Conservation (phyloP, 92 coral and sea anemone genomes). For the Zoanthus sociatus region DNA sequence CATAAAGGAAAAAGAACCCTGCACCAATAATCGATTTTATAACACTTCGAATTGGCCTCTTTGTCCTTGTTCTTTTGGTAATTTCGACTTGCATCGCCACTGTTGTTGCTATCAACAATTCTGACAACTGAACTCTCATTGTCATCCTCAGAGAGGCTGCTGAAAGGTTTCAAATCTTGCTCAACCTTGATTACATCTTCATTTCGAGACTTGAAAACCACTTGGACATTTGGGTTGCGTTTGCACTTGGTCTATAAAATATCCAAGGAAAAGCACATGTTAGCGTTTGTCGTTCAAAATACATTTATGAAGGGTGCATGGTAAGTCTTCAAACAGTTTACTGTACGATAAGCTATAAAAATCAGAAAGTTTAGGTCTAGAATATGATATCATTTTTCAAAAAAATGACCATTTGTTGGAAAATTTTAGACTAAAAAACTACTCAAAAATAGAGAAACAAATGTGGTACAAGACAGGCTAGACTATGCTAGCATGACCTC, state of each 20-base stretch:
- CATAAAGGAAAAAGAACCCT: conserved; percentile 62
- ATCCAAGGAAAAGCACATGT: not conserved
- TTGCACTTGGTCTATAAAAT: not conserved
- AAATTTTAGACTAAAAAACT: no score
- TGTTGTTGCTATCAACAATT: conserved; percentile 13
- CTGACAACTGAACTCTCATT: conserved; percentile 1
- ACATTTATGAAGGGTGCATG: not conserved
- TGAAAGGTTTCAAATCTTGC: not conserved
- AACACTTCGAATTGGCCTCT: not conserved
- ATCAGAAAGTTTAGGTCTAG: no score
- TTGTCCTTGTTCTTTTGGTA: not conserved
- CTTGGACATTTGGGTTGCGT: not conserved
- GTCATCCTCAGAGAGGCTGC: not conserved
- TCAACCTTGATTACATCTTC: not conserved
- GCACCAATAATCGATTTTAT: conserved; percentile 56
- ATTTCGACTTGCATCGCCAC: not conserved
- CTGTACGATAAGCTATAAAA: no score
- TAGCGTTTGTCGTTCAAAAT: not conserved
- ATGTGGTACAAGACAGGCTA: no score
- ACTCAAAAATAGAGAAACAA: no score
- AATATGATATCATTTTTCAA: no score
- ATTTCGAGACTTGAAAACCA: conserved; percentile 15
- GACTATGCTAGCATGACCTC: no score
- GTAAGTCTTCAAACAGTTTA: no score
- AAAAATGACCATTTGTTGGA: no score